phyloP scores from a whole-genome alignment of 2,113 vertebrate species.

The Callospermophilus lateralis region DNA sequence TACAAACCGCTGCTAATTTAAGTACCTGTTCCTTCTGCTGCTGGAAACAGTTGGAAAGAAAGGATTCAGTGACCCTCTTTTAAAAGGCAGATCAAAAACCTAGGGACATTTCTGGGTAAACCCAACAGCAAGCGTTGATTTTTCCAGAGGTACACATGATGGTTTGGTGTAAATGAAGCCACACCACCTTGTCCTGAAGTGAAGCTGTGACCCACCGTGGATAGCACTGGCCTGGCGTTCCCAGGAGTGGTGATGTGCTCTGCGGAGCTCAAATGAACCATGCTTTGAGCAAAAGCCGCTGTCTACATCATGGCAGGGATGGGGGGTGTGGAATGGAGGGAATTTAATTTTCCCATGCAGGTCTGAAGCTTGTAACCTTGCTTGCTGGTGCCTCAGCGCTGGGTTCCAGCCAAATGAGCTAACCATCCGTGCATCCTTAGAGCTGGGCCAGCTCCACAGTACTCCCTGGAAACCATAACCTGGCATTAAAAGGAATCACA shows the following conservation, averaged over 20 bases:
- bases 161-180: neutral
- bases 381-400: neutral
- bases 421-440: neutral
- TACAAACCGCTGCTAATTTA: conserved; percentile 64
- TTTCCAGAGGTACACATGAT: neutral
- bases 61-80: conserved; percentile 57
- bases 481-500: conserved; percentile 32
- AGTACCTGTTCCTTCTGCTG: conserved; percentile 57
- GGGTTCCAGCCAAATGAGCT: conserved; percentile 54
- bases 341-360: neutral
- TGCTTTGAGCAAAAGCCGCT: neutral
- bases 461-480: conserved; percentile 62
- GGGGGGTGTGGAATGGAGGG: neutral
- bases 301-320: neutral
- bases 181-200: rapidly evolving
- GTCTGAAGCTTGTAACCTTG: neutral
- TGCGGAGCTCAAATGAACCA: neutral
- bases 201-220: neutral
- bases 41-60: conserved; percentile 68
- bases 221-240: neutral
- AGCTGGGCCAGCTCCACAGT: neutral
- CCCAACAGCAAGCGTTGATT: neutral
- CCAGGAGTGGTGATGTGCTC: neutral
- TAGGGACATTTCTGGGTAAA: conserved; percentile 13
- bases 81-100: neutral